phyloP scores from a whole-genome alignment of 2,888 invertebrate genomes.

The Rhingia rostrata region DNA sequence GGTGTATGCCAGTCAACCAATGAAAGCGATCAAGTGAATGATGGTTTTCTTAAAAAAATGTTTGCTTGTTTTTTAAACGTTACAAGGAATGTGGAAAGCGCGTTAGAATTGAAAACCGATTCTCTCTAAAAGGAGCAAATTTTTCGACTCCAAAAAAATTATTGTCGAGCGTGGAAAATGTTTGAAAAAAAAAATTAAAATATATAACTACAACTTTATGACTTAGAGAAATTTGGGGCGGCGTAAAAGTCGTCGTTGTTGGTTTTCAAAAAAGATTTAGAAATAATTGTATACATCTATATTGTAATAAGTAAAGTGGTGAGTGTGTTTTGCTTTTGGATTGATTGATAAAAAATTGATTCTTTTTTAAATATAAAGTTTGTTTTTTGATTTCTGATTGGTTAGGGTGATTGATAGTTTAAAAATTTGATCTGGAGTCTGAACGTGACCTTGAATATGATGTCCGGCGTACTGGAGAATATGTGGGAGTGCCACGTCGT shows the following conservation, averaged over 20 bases:
- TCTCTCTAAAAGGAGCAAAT: not conserved
- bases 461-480: constrained; percentile 93
- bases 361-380: constrained; percentile 46
- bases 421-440: constrained; percentile 86
- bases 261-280: constrained; percentile 14
- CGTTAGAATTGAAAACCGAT: not conserved
- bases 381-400: constrained; percentile 60
- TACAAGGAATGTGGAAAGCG: constrained; percentile 9
- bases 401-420: constrained; percentile 72
- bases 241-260: not conserved
- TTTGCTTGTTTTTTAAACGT: constrained; percentile 1
- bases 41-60: no score
- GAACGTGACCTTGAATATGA: constrained; percentile 92
- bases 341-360: constrained; percentile 54
- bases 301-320: constrained; percentile 29
- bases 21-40: no score
- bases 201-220: not conserved
- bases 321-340: constrained; percentile 30
- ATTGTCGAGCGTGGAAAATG: not conserved
- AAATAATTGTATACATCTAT: constrained; percentile 44
- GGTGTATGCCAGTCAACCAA: no score
- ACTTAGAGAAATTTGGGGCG: not conserved
- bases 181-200: not conserved
- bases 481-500: constrained; percentile 95
- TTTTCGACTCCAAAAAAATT: not conserved